Evolutionary conservation across 2,113 vertebrate genomes (phyloP), one percentile per base, ranked within the genome.

Genomic region (Sula dactylatra): DNA sequence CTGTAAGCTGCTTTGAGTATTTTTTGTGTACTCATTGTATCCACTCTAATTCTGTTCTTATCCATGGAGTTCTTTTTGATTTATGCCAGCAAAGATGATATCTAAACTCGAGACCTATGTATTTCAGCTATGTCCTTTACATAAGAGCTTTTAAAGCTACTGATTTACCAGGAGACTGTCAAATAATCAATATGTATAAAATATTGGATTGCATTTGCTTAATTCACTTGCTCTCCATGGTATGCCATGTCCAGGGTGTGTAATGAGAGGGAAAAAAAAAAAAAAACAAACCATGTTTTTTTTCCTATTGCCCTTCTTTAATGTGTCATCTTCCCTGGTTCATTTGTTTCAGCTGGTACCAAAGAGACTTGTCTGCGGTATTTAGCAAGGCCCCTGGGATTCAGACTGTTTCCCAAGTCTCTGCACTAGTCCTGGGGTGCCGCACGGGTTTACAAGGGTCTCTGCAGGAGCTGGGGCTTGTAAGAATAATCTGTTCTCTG

Each of bases 1-100:
- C 86, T 36, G 31, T 93, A 92, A 94, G 54, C 54, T 92, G 80
- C 82, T 93, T 90, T 90, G 49, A 77, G 54, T 77, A 40, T 40
- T 85, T 96, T 94, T 80, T 77, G 32, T 69, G 22, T 80, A 65
- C 71, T 90, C 18, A 18, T 62, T 54, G 20, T 80, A 94, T 70
- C 38, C 42, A 74, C 55, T 80, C 79, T 94, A 86, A 85, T 88
- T 96, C 87, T 78, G 62, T 76, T 90, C 85, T 90, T 80, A 82
- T 86, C 55, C 10, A 1, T 25, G 18, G 66, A 54, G 56, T 74
- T 91, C 36, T 7, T 78, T 90, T 86, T 88, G 16, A 92, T 92
- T 82, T 94, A 40, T 1, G 10, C 40, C 54, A 76, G 36, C 58
- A 76, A 3, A 83, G 66, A 32, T 14, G 21, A 40, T 45, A 77